Evolutionary conservation across 2,113 vertebrate genomes (phyloP), one percentile per base, ranked within the genome.

Genomic region (Charina bottae): DNA sequence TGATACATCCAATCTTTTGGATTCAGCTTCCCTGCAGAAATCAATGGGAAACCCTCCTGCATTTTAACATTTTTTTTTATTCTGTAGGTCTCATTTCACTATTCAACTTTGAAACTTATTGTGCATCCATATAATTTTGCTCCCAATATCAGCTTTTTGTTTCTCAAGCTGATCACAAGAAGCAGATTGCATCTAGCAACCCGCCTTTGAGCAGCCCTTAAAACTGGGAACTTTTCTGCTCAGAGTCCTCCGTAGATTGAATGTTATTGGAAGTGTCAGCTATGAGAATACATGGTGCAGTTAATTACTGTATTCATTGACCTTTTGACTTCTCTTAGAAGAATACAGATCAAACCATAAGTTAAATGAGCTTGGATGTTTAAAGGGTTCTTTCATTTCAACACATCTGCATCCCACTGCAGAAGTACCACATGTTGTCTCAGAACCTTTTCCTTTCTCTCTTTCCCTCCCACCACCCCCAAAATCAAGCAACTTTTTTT

Each of bases 401-500:
- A 91, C 10, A 85, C 13, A 93, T 94, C 89, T 93, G 72, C 87
- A 94, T 24, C n/a, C 9, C 46, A 91, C 91, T 78, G 93, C 33
- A 87, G 88, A 90, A 84, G 13, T 58, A 85, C 24, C 87, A 64
- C 42, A 87, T 93, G 87, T 92, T 89, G 28, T 72, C 49, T 93
- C 92, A 60, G 28, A 17, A 58, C 91, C 91, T 92, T 64, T 86
- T 85, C 88, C 91, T 91, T 15, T 21, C 19, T 1, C 24, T 55
- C 59, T 37, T 21, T 42, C 56, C 46, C 37, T 9, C 60, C 33
- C 60, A 8, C 62, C 23, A 1, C 72, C 86, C 28, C 72, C 42
- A 26, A 49, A 94, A 89, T 58, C 33, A 60, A 90, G 21, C 55
- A 89, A 60, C 94, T 93, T 94, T 95, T 96, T 95, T 64, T 89